These are phyloP conservation scores for Thysanoteuthis rhombus DNA, from an alignment of 2,888 invertebrate genomes.

Conservation along the genomic window DNA sequence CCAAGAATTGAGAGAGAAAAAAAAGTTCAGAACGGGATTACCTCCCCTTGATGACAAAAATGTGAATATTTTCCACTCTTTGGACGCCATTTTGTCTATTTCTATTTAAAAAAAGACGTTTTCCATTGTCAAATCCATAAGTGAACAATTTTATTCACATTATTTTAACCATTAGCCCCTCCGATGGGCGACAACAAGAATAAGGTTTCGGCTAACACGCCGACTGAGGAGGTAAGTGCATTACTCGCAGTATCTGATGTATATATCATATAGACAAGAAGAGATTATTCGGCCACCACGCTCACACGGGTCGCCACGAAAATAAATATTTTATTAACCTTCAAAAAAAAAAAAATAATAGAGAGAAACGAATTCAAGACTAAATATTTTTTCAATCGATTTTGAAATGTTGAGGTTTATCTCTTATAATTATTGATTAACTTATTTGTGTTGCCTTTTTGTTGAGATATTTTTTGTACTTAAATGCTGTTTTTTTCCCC, in stretches of 20 bases:
- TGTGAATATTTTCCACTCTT: background rate
- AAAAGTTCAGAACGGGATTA: background rate
- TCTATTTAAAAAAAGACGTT: conserved; percentile 12
- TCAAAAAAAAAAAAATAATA: background rate
- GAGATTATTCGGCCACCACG: background rate
- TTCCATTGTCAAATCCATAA: background rate
- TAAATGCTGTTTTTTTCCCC: no score
- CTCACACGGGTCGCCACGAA: background rate
- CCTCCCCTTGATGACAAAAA: background rate
- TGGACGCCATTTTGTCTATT: background rate
- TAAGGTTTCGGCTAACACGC: background rate
- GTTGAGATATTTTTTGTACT: no score
- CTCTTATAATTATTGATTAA: background rate
- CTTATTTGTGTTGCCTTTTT: background rate
- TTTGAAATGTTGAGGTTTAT: background rate
- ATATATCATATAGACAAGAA: background rate
- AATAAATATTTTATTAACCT: conserved; percentile 12
- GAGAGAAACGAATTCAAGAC: background rate
- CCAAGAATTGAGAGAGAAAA: background rate
- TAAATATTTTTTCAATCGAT: background rate
- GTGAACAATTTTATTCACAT: background rate
- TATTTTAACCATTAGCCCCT: background rate
- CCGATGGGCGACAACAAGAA: background rate
- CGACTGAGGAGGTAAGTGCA: background rate
- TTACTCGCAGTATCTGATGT: background rate